Evolutionary conservation across 35 echinoderm and acorn worm genomes (phyloP), one percentile per base, ranked within the genome.

Genomic region (Stichopus chloronotus): DNA sequence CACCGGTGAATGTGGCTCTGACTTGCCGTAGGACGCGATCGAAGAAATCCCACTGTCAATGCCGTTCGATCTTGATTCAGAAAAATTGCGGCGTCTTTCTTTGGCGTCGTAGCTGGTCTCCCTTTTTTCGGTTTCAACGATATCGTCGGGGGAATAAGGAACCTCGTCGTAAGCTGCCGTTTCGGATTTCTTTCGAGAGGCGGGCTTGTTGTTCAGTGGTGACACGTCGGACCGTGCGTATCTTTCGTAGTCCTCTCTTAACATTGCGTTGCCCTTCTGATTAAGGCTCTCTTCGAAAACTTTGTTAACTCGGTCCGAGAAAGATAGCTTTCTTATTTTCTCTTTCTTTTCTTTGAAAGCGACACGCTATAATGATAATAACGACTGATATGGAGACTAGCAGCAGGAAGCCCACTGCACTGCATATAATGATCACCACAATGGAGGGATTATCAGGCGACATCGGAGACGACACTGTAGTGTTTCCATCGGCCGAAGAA

Each of bases 161-260:
- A 83, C 80, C 4, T 83, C 80, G 24, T 83, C 80, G 25, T 83
- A 83, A 6, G 80, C 80, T 8, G 80, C 80, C 52, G 80, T 83
- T n/a, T 55, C 80, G 16, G 80, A 83, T 57, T 83, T 5, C 12
- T 57, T 7, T 83, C 25, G 80, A 57, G 80, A 14, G 16, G 43
- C 5, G 2, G 55, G 55, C 19, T n/a, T 2, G 24, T 83, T n/a
- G 52, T 83, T 52, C 24, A 83, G 24, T 14, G 80, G 80, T 11
- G 80, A 83, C 3, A 83, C 80, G 80, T 83, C 80, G 6, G 80
- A 83, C 52, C 13, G 17, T 16, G 55, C 80, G 25, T 83, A 83
- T 52, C 80, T 55, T 57, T 83, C 80, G 8, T 83, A 83, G 24
- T 83, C 80, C 25, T 83, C 80, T 53, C 80, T 21, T 57, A 83